phyloP scores from a whole-genome alignment of 2,888 invertebrate species.

The Congeria kusceri region DNA sequence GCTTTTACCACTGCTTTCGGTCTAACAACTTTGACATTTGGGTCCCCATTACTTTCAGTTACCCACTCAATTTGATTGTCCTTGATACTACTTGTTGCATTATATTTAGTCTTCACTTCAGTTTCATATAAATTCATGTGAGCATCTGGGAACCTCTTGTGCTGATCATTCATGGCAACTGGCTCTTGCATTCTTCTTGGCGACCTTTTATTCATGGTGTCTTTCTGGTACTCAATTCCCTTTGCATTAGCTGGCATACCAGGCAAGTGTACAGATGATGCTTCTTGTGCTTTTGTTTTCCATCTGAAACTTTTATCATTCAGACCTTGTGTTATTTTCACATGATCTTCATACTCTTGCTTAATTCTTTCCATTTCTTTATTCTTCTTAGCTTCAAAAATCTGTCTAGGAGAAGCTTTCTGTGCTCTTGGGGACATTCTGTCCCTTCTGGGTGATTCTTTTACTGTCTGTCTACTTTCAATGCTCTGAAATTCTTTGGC shows the following conservation, averaged over 20 bases:
- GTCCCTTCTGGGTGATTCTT: background rate
- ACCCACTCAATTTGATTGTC: too few relatives aligned
- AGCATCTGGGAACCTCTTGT: background rate
- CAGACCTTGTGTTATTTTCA: background rate
- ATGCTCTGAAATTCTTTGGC: background rate
- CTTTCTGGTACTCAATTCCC: too few relatives aligned
- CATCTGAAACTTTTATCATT: constrained; percentile 1
- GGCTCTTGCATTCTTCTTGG: background rate
- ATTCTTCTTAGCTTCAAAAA: too few relatives aligned
- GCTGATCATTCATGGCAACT: background rate
- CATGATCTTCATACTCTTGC: background rate
- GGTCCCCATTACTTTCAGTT: background rate
- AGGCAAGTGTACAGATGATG: background rate
- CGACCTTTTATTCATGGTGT: too few relatives aligned
- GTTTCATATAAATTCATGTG: too few relatives aligned
- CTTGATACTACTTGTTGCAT: too few relatives aligned
- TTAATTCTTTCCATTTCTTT: background rate
- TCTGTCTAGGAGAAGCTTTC: background rate
- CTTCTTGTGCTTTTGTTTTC: constrained; percentile 1
- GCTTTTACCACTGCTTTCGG: too few relatives aligned
- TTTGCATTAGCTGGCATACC: background rate
- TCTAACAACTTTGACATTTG: background rate
- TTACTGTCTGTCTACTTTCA: background rate
- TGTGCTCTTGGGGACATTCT: background rate
- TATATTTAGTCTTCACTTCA: too few relatives aligned